These are phyloP conservation scores for Poeciliopsis gracilis DNA, from an alignment of 2,797 vertebrate genomes.

Conservation along the genomic window DNA sequence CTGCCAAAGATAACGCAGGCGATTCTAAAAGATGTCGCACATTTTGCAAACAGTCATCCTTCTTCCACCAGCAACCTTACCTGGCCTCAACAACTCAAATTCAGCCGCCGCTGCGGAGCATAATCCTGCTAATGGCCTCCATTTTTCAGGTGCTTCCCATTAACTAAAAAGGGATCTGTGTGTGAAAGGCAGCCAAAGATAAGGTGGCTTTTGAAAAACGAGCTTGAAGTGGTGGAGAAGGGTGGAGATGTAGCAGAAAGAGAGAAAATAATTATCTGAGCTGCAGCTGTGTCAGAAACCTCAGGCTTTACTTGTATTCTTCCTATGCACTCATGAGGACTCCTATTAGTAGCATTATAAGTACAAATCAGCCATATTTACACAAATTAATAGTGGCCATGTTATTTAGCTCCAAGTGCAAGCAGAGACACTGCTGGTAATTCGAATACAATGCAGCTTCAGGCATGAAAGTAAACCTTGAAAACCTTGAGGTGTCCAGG, in stretches of 20 bases:
- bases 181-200: slow-evolving; percentile 15
- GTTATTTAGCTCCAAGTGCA: slow-evolving; percentile 6
- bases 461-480: slow-evolving; percentile 15
- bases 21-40: slow-evolving; percentile 36
- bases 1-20: slow-evolving; percentile 36
- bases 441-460: slow-evolving; percentile 3
- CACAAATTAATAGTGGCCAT: slow-evolving; percentile 7
- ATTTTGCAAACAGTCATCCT: slow-evolving; percentile 38
- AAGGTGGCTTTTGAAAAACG: slow-evolving; percentile 22
- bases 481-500: neutral
- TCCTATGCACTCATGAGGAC: neutral
- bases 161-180: slow-evolving; percentile 9
- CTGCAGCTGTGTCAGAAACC: slow-evolving; percentile 1
- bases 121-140: slow-evolving; percentile 24
- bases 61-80: slow-evolving; percentile 33
- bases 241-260: neutral
- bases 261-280: slow-evolving; percentile 19
- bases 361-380: neutral
- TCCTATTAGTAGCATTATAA: neutral
- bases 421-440: slow-evolving; percentile 13
- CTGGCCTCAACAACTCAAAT: slow-evolving; percentile 26
- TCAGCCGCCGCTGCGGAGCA: neutral
- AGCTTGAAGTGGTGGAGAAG: slow-evolving; percentile 15
- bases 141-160: slow-evolving; percentile 26
- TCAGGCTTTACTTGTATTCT: neutral